A percentile compares a stretch with the other conserved stretches of the same genome.
These are phyloP conservation scores for Lytechinus pictus DNA, from an alignment of 35 echinoderm and acorn worm species.

Conservation along the genomic window DNA sequence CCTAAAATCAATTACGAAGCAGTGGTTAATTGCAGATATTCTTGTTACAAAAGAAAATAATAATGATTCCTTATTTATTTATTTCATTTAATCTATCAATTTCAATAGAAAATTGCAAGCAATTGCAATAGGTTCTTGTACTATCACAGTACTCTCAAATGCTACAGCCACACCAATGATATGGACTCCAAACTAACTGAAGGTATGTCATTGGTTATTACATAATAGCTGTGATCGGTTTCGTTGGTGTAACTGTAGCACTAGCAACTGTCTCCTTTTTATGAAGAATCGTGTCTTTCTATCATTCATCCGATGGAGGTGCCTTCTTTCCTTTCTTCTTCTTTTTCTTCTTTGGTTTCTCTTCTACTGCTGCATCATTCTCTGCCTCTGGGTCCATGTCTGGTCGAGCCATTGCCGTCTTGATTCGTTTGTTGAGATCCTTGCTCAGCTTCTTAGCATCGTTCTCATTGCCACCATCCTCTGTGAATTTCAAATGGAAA, in stretches of 20 bases:
- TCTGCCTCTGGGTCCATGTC: constrained; percentile 48
- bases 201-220: no score
- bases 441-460: constrained; percentile 70
- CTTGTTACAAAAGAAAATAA: no score
- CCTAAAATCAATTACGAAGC: no score
- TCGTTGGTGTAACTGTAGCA: background rate
- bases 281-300: background rate
- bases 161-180: no score
- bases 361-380: constrained; percentile 29
- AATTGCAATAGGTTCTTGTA: no score
- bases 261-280: background rate
- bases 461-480: constrained; percentile 69
- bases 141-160: no score
- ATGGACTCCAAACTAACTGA: no score
- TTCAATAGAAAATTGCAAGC: no score
- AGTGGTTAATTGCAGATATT: no score
- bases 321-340: constrained; percentile 70
- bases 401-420: constrained; percentile 55
- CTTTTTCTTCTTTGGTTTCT: constrained; percentile 43
- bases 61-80: no score
- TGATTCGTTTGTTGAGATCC: constrained; percentile 76
- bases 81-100: no score
- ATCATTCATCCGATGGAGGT: constrained; percentile 19
- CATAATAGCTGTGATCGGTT: no score
- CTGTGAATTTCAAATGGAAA: constrained; percentile 23